phyloP scores from a whole-genome alignment of 2,113 vertebrate genomes.

The Potamarius usumacintae region DNA sequence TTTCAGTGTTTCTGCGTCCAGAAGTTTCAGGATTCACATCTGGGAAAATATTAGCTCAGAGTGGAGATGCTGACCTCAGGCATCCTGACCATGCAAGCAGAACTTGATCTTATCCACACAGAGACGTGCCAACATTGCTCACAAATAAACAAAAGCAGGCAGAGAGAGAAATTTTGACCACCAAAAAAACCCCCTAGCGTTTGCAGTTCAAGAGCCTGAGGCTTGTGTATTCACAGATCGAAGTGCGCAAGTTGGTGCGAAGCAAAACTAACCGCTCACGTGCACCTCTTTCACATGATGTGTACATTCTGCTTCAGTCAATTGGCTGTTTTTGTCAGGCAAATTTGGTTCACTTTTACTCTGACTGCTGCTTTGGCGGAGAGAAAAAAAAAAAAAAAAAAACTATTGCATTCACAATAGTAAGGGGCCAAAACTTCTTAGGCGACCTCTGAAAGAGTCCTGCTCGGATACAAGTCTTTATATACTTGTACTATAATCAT shows the following conservation, averaged over 20 bases:
- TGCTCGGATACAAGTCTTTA: background rate
- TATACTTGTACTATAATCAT: background rate
- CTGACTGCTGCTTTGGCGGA: background rate
- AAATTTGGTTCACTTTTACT: background rate
- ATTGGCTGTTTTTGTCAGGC: background rate
- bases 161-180: background rate
- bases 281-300: background rate
- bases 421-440: background rate
- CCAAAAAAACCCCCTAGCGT: background rate
- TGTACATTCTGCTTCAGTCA: background rate
- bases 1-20: too few relatives aligned
- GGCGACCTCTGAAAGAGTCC: background rate
- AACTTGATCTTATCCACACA: background rate
- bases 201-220: background rate
- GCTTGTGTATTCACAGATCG: background rate
- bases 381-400: background rate
- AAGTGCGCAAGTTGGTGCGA: background rate
- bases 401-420: too few relatives aligned
- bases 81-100: background rate
- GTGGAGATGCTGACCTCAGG: background rate
- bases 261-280: too few relatives aligned
- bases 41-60: too few relatives aligned
- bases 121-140: background rate
- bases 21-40: too few relatives aligned
- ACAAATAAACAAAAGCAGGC: background rate